Evolutionary conservation across 2,888 invertebrate genomes (phyloP).

Genomic region (Ochropacha duplaris): DNA sequence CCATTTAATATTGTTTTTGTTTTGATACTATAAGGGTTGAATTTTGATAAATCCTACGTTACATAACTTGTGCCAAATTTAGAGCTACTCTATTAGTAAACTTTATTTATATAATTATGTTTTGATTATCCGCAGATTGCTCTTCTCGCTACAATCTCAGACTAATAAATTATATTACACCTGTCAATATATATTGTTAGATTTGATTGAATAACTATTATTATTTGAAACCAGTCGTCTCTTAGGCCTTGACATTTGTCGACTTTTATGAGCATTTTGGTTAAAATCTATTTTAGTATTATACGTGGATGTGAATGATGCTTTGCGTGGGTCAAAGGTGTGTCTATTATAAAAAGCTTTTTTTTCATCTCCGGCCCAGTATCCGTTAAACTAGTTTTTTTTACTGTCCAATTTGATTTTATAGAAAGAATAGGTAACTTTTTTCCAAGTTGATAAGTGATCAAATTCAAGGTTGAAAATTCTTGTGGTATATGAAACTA

Average conservation of each 20-base stretch:
- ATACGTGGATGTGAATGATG: neutral
- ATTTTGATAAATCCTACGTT: no score
- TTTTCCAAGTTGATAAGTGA: neutral
- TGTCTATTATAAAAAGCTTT: neutral
- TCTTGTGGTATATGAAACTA: neutral
- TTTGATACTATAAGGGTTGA: no score
- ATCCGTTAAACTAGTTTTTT: neutral
- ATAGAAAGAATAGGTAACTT: neutral
- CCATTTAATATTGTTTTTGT: no score
- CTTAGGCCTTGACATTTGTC: slow-evolving; percentile 5
- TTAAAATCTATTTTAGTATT: neutral
- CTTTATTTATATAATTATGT: no score
- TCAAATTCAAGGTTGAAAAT: neutral
- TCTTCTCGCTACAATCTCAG: neutral
- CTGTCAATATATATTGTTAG: neutral
- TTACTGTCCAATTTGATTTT: neutral
- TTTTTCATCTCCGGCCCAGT: neutral
- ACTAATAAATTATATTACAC: neutral
- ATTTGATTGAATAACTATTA: slow-evolving; percentile 1
- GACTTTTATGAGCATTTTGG: neutral
- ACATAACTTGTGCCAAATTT: no score
- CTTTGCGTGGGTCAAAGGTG: neutral
- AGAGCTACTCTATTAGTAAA: no score
- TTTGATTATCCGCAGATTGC: neutral
- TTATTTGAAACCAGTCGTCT: neutral